Evolutionary conservation across 2,113 vertebrate species (phyloP), one percentile per base, ranked within the genome.

Genomic region (Eubucco bourcierii): DNA sequence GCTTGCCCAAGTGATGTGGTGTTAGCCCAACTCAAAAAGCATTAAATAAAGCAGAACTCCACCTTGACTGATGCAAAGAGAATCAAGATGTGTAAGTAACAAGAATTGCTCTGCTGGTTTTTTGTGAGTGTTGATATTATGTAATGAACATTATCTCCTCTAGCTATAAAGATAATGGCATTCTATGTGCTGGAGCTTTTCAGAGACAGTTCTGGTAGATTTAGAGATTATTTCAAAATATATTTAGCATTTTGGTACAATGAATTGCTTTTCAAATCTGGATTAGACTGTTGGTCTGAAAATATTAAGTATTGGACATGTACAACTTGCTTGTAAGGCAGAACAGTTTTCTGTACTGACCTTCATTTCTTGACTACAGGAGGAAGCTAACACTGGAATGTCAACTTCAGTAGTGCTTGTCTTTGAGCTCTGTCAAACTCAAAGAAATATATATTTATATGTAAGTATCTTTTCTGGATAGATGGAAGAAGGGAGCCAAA

Each of bases 251-350:
- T 93, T 88, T 67, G 71, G 64, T 84, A 64, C 78, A 79, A 64
- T 63, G 60, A 93, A 92, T 89, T 96, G 64, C 81, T 87, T 93
- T 89, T 81, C 41, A 92, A 94, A 96, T 89, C 89, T 93, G 96
- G 84, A 92, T 96, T 96, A 94, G 37, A 50, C 60, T 76, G 2
- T 88, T 87, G 46, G 56, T 89, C 31, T 83, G 84, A 64, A 89
- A 93, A 73, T 80, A 90, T 41, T 81, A 55, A 68, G 55, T 68
- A 28, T 33, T 89, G 53, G 63, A 55, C 8, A 9, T 88, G 71
- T 78, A 18, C 24, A 80, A 63, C 59, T 58, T 83, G 20, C 27
- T 80, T 41, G 63, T 64, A 47, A 80, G 70, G 29, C 39, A 37
- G 5, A 44, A 23, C 53, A 44, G 11, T 80, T 75, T 91, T n/a